Evolutionary conservation across 2,797 vertebrate species (phyloP).

Genomic region (Thripadectes ignobilis): DNA sequence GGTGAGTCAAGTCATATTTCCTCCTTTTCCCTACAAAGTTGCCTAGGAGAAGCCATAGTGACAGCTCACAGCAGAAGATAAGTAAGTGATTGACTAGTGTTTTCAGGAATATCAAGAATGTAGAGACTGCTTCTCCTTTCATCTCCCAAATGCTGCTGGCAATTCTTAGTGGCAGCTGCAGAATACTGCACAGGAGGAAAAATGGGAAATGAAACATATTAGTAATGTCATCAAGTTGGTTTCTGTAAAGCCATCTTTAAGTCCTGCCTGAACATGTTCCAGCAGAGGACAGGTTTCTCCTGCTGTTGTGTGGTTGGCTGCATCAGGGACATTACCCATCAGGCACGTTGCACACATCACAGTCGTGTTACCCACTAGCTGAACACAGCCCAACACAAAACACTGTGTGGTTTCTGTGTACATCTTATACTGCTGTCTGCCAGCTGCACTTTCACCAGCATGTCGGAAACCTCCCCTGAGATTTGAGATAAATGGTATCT

Average conservation of each 20-base stretch:
- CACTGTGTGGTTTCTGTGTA: neutral
- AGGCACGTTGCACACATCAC: neutral
- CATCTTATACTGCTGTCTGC: neutral
- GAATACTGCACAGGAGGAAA: neutral
- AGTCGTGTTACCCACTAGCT: rapidly evolving
- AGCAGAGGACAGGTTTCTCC: neutral
- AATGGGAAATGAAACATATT: neutral
- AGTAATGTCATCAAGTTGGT: neutral
- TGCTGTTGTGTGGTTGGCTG: neutral
- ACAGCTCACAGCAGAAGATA: neutral
- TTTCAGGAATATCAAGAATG: neutral
- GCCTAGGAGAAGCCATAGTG: neutral
- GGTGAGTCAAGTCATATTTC: neutral
- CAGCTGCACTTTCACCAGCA: neutral
- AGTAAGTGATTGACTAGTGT: neutral
- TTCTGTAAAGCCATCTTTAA: neutral
- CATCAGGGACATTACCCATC: neutral
- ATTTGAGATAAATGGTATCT: neutral
- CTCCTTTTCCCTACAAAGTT: neutral
- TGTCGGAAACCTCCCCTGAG: neutral
- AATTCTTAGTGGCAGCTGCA: neutral
- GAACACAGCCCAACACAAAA: neutral
- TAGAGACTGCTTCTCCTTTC: neutral
- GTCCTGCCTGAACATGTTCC: neutral
- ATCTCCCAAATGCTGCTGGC: neutral